Evolutionary conservation across 2,797 vertebrate species (phyloP).

Genomic region (Gila robusta): DNA sequence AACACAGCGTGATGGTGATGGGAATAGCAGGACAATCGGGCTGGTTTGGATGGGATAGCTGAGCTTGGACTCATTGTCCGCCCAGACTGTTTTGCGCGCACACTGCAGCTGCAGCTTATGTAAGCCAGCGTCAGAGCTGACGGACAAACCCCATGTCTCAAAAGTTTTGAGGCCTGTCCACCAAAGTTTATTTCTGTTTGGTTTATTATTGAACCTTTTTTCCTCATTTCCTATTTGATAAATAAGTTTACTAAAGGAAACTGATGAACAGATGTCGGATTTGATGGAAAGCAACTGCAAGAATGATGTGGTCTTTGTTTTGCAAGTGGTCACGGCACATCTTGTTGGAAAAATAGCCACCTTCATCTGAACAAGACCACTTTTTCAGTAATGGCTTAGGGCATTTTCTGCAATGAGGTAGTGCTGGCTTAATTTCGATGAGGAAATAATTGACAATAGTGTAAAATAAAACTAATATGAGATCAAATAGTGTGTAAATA

Average conservation of each 20-base stretch:
- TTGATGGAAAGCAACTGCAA: slow-evolving; percentile 14
- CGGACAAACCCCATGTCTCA: slow-evolving; percentile 52
- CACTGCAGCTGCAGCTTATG: slow-evolving; percentile 56
- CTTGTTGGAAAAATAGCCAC: slow-evolving; percentile 17
- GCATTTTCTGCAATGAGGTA: neutral
- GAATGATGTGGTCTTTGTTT: neutral
- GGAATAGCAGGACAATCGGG: slow-evolving; percentile 14
- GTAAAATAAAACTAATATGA: neutral
- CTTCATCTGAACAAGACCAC: slow-evolving; percentile 18
- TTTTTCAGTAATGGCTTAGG: slow-evolving; percentile 18
- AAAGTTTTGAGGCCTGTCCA: slow-evolving; percentile 48
- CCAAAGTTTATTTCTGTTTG: slow-evolving; percentile 44
- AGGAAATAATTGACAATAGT: neutral
- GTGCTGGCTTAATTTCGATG: neutral
- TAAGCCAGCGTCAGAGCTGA: slow-evolving; percentile 47
- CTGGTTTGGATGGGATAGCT: slow-evolving; percentile 33
- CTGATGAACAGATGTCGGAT: slow-evolving; percentile 37
- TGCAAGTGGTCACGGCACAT: neutral
- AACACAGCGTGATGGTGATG: slow-evolving; percentile 21
- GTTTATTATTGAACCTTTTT: slow-evolving; percentile 44
- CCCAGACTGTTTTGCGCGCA: neutral
- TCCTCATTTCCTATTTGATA: slow-evolving; percentile 6
- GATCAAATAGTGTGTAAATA: neutral
- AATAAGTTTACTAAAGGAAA: slow-evolving; percentile 24
- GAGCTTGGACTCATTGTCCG: slow-evolving; percentile 13